Evolutionary conservation across 2,888 invertebrate genomes (phyloP), one percentile per base, ranked within the genome.

Genomic region (Gryllus longicercus): DNA sequence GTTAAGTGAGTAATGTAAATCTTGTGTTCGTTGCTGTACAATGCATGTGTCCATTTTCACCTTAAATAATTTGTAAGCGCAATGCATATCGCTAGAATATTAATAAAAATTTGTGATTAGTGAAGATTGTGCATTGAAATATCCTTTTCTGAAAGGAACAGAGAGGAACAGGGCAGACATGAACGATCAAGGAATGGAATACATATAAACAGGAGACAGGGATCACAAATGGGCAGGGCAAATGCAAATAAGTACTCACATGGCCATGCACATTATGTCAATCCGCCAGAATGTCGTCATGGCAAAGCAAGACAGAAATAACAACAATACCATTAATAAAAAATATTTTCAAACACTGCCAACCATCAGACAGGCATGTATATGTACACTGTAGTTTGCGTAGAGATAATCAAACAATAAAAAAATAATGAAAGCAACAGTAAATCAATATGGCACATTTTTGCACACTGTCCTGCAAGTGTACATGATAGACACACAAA

Each of bases 211-310:
- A 16, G 14, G 14, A 63, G 63, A 63, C n/a, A 63, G 12, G 63
- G 63, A 63, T 38, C 38, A 38, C 38, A 38, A 38, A 38, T 8
- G 38, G 38, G n/a, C 5, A 5, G 63, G 63, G n/a, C 63, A 63
- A 18, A 63, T 63, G 63, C 63, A 63, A 63, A n/a, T 18, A 63
- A n/a, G 82, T 83, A 83, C 83, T 83, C 83, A 83, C 83, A 83
- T 82, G 80, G 82, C 83, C 83, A 83, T 83, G 83, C 83, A 83
- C 78, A 81, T 81, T 77, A 77, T 80, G 80, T 80, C 78, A 82
- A 80, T 81, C 82, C 82, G 80, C 63, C 82, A 80, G 82, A 82
- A 82, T 78, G 81, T 77, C 76, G 76, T 78, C 79, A 74, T 74
- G 80, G 81, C 76, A 82, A 81, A 81, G 82, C 81, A 79, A 82